Conservation (phyloP, 2,797 vertebrate species). For the Ctenochaetus hawaiiensis region DNA sequence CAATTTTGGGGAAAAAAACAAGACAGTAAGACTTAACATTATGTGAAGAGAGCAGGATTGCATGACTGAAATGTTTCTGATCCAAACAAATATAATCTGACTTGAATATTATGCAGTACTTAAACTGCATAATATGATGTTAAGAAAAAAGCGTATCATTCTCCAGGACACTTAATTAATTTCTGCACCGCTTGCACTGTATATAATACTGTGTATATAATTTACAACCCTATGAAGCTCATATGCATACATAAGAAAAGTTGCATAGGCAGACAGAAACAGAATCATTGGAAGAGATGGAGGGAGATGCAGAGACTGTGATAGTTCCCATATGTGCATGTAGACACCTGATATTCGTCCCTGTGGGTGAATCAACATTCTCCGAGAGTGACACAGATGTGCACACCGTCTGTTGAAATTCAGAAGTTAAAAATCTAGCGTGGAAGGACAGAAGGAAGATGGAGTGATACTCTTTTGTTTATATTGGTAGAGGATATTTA, state of each 20-base stretch:
- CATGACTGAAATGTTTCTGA: conserved; percentile 20
- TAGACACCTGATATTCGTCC: conserved; percentile 83
- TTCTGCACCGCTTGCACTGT: conserved; percentile 27
- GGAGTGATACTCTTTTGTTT: conserved; percentile 69
- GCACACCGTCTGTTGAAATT: conserved; percentile 67
- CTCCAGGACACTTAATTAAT: conserved; percentile 25
- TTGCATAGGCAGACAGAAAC: conserved; percentile 21
- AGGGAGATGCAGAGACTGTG: conserved; percentile 52
- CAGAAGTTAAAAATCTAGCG: conserved; percentile 52
- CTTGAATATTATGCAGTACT: conserved; percentile 16
- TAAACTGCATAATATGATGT: conserved; percentile 13
- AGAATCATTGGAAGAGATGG: conserved; percentile 29
- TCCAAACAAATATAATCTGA: conserved; percentile 16
- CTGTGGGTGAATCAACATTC: conserved; percentile 83
- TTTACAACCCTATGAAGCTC: conserved; percentile 13
- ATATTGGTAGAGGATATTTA: conserved; percentile 72
- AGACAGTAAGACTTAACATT: neutral
- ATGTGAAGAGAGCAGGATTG: neutral
- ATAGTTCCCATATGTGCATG: conserved; percentile 84
- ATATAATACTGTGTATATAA: conserved; percentile 16
- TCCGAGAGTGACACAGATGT: conserved; percentile 76
- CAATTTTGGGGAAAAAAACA: neutral
- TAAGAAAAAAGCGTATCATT: conserved; percentile 39
- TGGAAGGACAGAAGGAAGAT: conserved; percentile 58
- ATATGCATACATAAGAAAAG: conserved; percentile 23